Base-by-base conservation (phyloP, 2,888 invertebrate species). In the Drosophila nr. perissopoda region DNA sequence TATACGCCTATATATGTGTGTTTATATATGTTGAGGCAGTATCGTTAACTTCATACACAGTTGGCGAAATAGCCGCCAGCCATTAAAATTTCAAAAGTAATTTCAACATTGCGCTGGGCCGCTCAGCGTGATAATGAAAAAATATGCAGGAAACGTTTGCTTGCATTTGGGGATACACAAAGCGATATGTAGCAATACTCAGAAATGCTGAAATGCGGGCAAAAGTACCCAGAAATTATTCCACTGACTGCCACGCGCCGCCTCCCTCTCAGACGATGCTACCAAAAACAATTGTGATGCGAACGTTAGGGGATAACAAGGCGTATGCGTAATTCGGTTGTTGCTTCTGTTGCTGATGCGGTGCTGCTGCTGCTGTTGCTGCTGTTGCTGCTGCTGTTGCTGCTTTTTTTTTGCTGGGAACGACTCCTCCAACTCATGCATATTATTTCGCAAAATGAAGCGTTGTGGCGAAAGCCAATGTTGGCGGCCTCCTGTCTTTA, bases 71-170 rank as follows among this genome's bases (percentile, higher is more conserved):
- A 67, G 77, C 84, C 87, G 58, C 38, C 67, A 54, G 78, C 64
- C 70, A 78, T 78, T 80, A 73, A 83, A 82, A 82, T 86, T 83
- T 83, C 65, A 78, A 82, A 83, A 83, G 84, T 80, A 77, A 83
- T 83, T 80, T 82, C 66, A 62, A 70, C 67, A 83, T 82, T 83
- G 65, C 54, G 52, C 51, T 59, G 62, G 70, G 69, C 52, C 59
- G 61, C 72, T 68, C 62, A 54, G 54, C 49, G 61, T 56, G 77
- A 68, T 74, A 77, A 82, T 81, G 68, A 68, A 76, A 54, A 49
- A 31, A 49, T 51, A 68, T 70, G 57, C 42, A 57, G 48, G 48
- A 65, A 71, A 65, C 67, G 68, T 76, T 63, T 72, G 51, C 53
- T 68, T 67, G 42, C 61, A 79, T 59, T 74, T 59, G 64, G 67